Evolutionary conservation across 2,797 vertebrate genomes (phyloP).

Genomic region (Acanthiza pusilla): DNA sequence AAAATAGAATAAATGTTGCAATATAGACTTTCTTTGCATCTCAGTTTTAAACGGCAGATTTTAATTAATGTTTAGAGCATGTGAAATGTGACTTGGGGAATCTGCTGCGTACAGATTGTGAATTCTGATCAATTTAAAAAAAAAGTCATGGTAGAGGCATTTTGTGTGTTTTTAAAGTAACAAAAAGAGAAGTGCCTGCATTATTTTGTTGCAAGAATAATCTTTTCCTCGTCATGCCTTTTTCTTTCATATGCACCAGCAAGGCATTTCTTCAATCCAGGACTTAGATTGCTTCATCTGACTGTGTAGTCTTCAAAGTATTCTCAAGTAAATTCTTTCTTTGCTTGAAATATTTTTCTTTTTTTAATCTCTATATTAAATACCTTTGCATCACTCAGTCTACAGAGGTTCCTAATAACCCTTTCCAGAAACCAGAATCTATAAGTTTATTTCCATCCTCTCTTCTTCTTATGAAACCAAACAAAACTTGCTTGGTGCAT

Average conservation of each 20-base stretch:
- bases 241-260: conserved; percentile 9
- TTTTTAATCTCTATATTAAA: background rate
- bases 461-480: background rate
- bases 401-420: background rate
- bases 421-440: background rate
- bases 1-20: background rate
- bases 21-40: background rate
- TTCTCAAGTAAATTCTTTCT: background rate
- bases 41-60: conserved; percentile 1
- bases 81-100: conserved; percentile 4
- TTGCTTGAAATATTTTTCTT: background rate
- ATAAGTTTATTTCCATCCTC: background rate
- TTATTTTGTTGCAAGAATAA: background rate
- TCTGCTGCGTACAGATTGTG: background rate
- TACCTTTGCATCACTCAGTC: background rate
- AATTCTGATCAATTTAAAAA: conserved; percentile 5
- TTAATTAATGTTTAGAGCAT: background rate
- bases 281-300: background rate
- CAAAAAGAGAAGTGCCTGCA: background rate
- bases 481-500: background rate
- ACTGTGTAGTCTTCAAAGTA: background rate
- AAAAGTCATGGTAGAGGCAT: background rate
- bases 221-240: background rate
- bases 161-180: background rate
- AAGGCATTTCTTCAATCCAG: conserved; percentile 18